Conservation (phyloP, 2,113 vertebrate species). For the Galemys pyrenaicus region DNA sequence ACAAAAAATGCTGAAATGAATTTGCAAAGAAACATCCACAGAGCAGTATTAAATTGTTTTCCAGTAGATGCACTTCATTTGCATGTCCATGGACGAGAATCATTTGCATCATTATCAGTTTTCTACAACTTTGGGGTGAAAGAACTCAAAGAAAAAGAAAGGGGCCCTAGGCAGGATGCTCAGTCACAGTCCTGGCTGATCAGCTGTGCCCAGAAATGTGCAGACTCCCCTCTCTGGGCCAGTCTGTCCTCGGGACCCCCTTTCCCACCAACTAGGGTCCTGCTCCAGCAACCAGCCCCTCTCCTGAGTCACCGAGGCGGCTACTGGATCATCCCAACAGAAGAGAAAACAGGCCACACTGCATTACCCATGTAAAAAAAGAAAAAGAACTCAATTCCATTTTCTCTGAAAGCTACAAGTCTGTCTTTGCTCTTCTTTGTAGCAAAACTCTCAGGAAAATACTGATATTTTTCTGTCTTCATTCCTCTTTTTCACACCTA, state of each 20-base stretch:
- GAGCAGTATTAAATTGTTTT: neutral
- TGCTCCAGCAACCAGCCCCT: neutral
- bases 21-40: neutral
- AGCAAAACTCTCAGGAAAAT: neutral
- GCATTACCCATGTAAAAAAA: neutral
- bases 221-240: too few relatives aligned
- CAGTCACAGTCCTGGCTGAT: neutral
- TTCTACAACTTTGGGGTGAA: neutral
- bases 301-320: accelerated
- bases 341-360: neutral
- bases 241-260: neutral
- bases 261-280: accelerated
- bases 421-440: neutral
- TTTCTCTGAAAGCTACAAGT: neutral
- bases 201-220: accelerated
- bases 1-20: neutral
- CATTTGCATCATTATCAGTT: neutral
- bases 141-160: neutral
- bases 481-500: neutral
- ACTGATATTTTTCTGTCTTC: accelerated
- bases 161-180: accelerated
- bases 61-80: neutral
- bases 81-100: neutral
- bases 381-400: neutral
- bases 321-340: neutral